Evolutionary conservation across 2,888 invertebrate genomes (phyloP).

Genomic region (Aspidapion aeneum): DNA sequence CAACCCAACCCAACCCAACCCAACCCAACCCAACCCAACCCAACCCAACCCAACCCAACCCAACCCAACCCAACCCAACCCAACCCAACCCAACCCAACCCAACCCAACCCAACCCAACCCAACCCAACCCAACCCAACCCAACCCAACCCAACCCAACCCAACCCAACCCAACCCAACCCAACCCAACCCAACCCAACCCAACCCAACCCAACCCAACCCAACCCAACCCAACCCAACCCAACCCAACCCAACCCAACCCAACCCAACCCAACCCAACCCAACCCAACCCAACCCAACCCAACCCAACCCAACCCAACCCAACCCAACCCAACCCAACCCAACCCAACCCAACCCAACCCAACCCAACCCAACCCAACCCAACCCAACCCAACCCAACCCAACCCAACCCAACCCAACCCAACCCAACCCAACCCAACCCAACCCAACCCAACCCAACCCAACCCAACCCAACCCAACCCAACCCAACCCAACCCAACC

Average conservation of each 20-base stretch:
- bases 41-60: slow-evolving; percentile 1
- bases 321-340: no score
- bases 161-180: background rate
- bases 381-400: slow-evolving; percentile 22
- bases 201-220: background rate
- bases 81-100: slow-evolving; percentile 3
- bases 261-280: slow-evolving; percentile 5
- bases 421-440: slow-evolving; percentile 20
- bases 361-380: no score
- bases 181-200: background rate
- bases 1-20: slow-evolving; percentile 26
- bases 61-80: background rate
- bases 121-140: background rate
- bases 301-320: slow-evolving; percentile 9
- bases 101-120: slow-evolving; percentile 3
- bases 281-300: slow-evolving; percentile 16
- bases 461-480: slow-evolving; percentile 24
- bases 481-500: slow-evolving; percentile 19
- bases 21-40: slow-evolving; percentile 34
- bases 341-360: slow-evolving; percentile 4
- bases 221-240: background rate
- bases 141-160: background rate
- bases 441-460: slow-evolving; percentile 24
- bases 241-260: background rate
- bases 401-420: slow-evolving; percentile 23